Percentiles rank a stretch among this genome's conserved stretches.
phyloP scores from a whole-genome alignment of 2,113 vertebrate genomes.

The Pontoporia blainvillei region DNA sequence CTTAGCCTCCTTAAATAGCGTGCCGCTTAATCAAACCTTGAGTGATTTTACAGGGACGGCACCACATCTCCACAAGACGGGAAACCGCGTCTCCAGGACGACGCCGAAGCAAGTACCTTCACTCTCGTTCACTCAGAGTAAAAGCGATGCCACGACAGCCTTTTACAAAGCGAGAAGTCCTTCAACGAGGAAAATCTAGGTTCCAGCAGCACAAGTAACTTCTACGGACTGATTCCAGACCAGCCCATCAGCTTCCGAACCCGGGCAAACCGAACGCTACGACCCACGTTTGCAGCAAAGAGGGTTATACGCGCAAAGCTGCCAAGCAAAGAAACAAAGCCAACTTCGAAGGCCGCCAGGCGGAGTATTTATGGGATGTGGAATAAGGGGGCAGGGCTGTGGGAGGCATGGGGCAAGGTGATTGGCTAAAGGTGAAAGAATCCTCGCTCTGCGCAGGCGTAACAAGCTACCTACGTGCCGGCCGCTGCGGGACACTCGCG shows the following conservation, averaged over 20 bases:
- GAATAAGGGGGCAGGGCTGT: neutral
- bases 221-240: neutral
- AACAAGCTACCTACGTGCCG: no score
- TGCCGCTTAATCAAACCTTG: neutral
- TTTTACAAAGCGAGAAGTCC: neutral
- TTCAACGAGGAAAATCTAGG: neutral
- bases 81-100: neutral
- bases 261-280: no score
- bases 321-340: no score
- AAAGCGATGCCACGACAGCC: neutral
- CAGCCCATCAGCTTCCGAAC: neutral
- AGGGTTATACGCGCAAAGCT: rapidly evolving
- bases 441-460: no score
- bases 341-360: rapidly evolving
- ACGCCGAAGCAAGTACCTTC: neutral
- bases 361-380: no score
- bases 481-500: neutral
- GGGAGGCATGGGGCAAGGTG: neutral
- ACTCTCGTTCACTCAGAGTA: neutral
- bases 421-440: neutral
- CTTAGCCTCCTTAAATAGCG: neutral
- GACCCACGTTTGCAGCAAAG: neutral
- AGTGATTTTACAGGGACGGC: neutral
- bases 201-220: neutral
- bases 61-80: rapidly evolving